These are phyloP conservation scores for Pygoscelis adeliae DNA, from an alignment of 2,113 vertebrate genomes.

Conservation along the genomic window DNA sequence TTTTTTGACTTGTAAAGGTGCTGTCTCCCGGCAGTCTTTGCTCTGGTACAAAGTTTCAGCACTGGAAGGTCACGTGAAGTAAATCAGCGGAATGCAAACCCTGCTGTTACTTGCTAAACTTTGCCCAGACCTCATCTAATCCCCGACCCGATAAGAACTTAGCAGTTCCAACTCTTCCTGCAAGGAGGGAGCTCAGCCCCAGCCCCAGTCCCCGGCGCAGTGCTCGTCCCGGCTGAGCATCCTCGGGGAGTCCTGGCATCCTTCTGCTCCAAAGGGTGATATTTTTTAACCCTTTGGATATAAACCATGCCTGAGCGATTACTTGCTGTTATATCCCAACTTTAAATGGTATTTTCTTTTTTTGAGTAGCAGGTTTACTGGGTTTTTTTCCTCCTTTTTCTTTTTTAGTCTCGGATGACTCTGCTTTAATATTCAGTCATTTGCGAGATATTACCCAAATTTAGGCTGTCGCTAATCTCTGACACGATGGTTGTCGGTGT, in stretches of 20 bases:
- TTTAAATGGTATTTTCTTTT: background rate
- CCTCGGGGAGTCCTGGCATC: background rate
- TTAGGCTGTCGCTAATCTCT: background rate
- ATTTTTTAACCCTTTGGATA: background rate
- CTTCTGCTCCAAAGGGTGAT: background rate
- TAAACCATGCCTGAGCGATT: rapidly evolving
- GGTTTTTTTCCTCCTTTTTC: rapidly evolving
- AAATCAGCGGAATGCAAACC: background rate
- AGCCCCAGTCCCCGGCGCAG: background rate
- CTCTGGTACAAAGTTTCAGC: background rate
- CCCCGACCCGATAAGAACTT: background rate
- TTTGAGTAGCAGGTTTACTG: background rate
- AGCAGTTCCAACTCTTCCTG: background rate
- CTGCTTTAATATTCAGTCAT: background rate
- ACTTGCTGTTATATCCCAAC: background rate
- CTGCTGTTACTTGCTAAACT: background rate
- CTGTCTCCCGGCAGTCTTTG: background rate
- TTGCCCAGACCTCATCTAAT: background rate
- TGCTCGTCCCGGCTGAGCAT: background rate
- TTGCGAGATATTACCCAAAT: background rate
- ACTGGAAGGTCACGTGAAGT: background rate
- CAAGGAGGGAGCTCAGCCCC: background rate
- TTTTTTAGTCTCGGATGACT: background rate
- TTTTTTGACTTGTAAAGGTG: background rate
- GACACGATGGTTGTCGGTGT: background rate